A percentile compares a stretch with the other conserved stretches of the same genome.
Evolutionary conservation across 2,888 invertebrate species (phyloP).

Genomic region (Opisthograptis luteolata): DNA sequence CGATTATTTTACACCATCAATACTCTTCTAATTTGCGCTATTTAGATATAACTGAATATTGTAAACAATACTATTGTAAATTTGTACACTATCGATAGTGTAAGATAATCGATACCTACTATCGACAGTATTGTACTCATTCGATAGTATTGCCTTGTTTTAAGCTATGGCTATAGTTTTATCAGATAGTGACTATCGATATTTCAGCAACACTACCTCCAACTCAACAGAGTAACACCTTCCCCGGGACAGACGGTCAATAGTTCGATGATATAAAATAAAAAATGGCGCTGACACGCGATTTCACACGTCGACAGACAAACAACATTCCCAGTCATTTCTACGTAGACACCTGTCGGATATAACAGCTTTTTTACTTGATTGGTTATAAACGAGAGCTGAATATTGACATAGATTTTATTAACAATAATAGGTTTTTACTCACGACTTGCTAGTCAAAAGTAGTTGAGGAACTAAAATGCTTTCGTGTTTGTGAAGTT

Average conservation of each 20-base stretch:
- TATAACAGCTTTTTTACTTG: conserved; percentile 10
- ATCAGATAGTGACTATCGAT: no score
- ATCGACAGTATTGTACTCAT: no score
- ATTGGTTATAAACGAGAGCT: conserved; percentile 6
- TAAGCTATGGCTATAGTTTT: no score
- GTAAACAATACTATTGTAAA: no score
- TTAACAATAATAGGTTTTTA: neutral
- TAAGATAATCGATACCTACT: no score
- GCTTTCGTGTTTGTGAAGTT: no score
- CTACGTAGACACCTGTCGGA: conserved; percentile 21
- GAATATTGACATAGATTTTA: neutral
- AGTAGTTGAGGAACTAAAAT: neutral
- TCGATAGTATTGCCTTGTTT: no score
- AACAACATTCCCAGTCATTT: conserved; percentile 19
- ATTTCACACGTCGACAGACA: conserved; percentile 21
- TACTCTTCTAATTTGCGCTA: no score
- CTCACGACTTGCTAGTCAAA: neutral
- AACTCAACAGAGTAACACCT: conserved; percentile 7
- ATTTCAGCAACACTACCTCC: neutral
- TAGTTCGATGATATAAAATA: conserved; percentile 16
- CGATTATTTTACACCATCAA: no score
- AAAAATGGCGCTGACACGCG: conserved; percentile 21
- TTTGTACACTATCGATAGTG: no score
- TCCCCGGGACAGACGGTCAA: conserved; percentile 16
- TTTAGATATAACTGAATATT: no score